Conservation (phyloP, 2,113 vertebrate species). For the Hassar affinis region DNA sequence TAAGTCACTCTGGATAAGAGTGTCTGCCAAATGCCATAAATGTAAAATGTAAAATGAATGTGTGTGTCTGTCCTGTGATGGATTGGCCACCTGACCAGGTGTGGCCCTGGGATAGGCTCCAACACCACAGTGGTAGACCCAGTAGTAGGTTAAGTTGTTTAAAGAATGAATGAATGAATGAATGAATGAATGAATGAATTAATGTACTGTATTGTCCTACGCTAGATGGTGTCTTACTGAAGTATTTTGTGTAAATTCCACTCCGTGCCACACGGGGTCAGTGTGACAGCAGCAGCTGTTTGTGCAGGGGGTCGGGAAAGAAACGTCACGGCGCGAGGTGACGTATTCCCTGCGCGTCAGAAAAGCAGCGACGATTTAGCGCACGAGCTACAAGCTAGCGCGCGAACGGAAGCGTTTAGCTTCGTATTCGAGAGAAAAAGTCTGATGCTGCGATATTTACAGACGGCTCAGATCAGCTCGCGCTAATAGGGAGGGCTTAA, state of each 20-base stretch:
- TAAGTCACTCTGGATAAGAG: too few species aligned
- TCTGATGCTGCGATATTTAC: constrained; percentile 8
- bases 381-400: background rate
- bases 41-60: too few species aligned
- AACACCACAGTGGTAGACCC: too few species aligned
- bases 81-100: too few species aligned
- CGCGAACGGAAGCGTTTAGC: background rate
- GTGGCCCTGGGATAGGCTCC: too few species aligned
- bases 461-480: too few species aligned
- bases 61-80: too few species aligned
- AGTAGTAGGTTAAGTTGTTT: too few species aligned
- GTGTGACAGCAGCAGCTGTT: background rate
- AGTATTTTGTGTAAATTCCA: background rate
- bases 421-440: background rate
- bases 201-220: too few species aligned
- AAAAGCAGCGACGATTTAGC: background rate
- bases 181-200: too few species aligned
- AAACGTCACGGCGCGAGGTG: background rate
- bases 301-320: background rate
- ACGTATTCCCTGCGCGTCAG: constrained; percentile 10
- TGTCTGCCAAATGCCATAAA: too few species aligned
- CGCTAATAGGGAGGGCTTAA: background rate
- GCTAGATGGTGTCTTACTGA: background rate
- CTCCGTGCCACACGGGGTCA: constrained; percentile 2
- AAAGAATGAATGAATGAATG: too few species aligned